Conservation (phyloP, 1,140 invertebrate species). For the Thrips palmi region DNA sequence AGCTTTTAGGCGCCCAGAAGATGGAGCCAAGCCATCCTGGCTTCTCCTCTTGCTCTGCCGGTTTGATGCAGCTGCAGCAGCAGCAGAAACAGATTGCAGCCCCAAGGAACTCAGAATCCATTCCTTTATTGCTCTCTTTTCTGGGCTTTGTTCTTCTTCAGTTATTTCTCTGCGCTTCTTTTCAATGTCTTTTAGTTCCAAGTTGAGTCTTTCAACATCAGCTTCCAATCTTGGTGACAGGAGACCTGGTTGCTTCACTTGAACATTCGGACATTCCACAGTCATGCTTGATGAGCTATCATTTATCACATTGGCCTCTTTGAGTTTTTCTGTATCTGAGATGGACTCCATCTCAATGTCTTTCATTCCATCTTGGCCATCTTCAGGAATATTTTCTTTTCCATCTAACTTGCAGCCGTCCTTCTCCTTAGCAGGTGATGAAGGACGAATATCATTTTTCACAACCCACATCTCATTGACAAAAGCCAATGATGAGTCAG, state of each 20-base stretch:
- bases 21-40: slow-evolving; percentile 22
- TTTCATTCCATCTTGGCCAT: no score
- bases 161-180: not conserved
- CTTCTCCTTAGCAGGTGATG: no score
- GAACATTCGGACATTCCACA: not conserved
- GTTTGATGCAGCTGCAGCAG: slow-evolving; percentile 15
- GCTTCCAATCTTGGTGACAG: not conserved
- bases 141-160: slow-evolving; percentile 26
- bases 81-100: slow-evolving; percentile 11
- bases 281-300: not conserved
- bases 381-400: no score
- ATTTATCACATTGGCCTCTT: not conserved
- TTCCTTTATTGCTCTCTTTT: slow-evolving; percentile 37
- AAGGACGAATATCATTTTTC: no score
- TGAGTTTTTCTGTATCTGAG: not conserved
- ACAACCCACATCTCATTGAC: no score
- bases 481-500: no score
- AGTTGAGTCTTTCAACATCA: not conserved
- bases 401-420: no score
- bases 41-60: slow-evolving; percentile 13
- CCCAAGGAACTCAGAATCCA: slow-evolving; percentile 41
- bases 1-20: slow-evolving; percentile 58
- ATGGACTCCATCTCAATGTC: no score
- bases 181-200: not conserved
- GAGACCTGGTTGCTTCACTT: not conserved